Percentiles rank a stretch among this genome's conserved stretches.
Conservation (phyloP, 2,888 invertebrate genomes). For the Deilephila porcellus region DNA sequence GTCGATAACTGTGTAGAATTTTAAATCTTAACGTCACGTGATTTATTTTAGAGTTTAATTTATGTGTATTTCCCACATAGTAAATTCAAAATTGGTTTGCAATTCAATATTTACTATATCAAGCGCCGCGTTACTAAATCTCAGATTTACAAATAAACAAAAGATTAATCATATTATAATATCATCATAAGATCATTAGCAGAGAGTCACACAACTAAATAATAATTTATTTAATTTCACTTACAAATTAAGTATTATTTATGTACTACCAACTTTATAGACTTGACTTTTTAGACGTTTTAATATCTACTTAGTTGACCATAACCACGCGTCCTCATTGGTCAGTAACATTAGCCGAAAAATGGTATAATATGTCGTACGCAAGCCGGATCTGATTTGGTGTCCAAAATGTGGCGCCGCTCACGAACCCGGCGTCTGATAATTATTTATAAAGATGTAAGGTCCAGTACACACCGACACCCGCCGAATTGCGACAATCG, state of each 20-base stretch:
- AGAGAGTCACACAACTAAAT: too few species aligned
- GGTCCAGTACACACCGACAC: slow-evolving; percentile 29
- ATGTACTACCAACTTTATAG: not conserved
- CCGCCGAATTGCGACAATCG: slow-evolving; percentile 1
- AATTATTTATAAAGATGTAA: slow-evolving; percentile 56
- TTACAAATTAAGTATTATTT: not conserved
- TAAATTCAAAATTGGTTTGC: too few species aligned
- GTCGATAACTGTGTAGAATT: not conserved
- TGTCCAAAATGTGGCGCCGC: slow-evolving; percentile 68
- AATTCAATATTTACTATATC: too few species aligned
- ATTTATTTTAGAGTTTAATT: not conserved
- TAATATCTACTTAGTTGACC: too few species aligned
- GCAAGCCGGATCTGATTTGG: slow-evolving; percentile 57
- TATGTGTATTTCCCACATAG: too few species aligned
- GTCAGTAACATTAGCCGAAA: not conserved
- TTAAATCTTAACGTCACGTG: not conserved
- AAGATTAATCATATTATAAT: too few species aligned
- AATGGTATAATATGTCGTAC: slow-evolving; percentile 11
- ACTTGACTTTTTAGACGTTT: not conserved
- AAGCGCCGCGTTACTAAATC: too few species aligned
- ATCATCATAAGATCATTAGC: too few species aligned
- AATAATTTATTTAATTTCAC: too few species aligned
- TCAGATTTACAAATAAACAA: too few species aligned
- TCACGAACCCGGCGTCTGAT: slow-evolving; percentile 57
- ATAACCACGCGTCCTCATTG: not conserved